These are phyloP conservation scores for Maconellicoccus hirsutus DNA, from an alignment of 1,140 invertebrate genomes.

Conservation along the genomic window DNA sequence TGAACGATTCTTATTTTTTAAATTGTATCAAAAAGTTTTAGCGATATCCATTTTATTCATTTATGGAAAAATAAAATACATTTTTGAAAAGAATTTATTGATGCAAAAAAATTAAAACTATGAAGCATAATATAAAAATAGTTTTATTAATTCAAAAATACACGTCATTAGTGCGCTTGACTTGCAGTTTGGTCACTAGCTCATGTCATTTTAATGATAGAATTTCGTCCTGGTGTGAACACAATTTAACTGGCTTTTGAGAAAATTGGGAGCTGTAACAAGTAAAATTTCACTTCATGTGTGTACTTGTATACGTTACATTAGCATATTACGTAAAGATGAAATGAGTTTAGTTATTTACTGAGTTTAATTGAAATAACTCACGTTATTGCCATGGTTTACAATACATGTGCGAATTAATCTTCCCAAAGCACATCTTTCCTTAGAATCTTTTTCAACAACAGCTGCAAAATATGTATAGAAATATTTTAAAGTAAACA, in stretches of 20 bases:
- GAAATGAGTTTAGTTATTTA: no score
- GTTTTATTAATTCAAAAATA: not conserved
- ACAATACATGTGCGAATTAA: slow-evolving; percentile 30
- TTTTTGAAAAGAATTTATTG: not conserved
- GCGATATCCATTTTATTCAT: not conserved
- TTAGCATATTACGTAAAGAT: no score
- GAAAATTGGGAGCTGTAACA: not conserved
- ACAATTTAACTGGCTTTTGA: not conserved
- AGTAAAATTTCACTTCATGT: no score
- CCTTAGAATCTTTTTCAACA: slow-evolving; percentile 28
- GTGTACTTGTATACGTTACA: no score
- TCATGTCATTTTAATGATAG: not conserved
- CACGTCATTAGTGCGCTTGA: not conserved
- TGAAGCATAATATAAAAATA: not conserved
- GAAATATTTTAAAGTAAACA: not conserved
- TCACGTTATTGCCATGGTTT: slow-evolving; percentile 31
- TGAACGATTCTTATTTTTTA: not conserved
- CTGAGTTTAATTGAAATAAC: not conserved
- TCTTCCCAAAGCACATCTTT: slow-evolving; percentile 31
- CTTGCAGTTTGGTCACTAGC: not conserved
- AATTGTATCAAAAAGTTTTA: not conserved
- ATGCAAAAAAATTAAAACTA: not conserved
- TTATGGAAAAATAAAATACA: no score
- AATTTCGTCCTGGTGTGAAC: not conserved
- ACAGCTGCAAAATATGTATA: slow-evolving; percentile 26